Base-by-base conservation (phyloP, 2,888 invertebrate genomes). In the Ormyrus rosae region DNA sequence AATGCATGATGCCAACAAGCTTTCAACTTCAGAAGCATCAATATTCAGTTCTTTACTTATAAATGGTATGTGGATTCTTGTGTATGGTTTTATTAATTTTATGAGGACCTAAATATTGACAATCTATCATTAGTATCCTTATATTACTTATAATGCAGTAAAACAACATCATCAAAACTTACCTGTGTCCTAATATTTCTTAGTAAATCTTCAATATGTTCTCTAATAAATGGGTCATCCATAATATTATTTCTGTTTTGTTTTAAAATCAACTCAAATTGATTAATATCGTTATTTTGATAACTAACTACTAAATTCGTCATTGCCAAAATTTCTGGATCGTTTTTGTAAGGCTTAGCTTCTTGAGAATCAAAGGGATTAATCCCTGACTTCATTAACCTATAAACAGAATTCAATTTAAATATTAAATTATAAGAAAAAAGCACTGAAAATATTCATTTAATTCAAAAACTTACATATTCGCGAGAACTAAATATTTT, bases 331-430 rank as follows among this genome's bases (percentile, higher is more conserved):
- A 99, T 99, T 92, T 99, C 99, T 0, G 99, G 98, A 92, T 99
- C 99, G 91, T 99, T 99, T 92, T 99, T 99, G 91, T 99, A 99
- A 0, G 99, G 99, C 90, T 99, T 99, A 0, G 99, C 99, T 92
- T 99, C 99, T 92, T 99, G 99, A 0, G 99, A 99, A 92, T 99
- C 99, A 91, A 99, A 99, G 0, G 99, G 99, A 92, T 99, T 99
- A 84, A 99, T 99, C 56, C 98, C 99, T 5, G 99, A 99, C 91
- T 99, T 99, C 98, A 99, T 99, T 84, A 99, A 92, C 97, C 96
- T 97, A 86, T 70, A 87, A 86, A 81, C 68, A 34, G 4, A 34
- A 34, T 34, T 34, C 3, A 34, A 34, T 34, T 4, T 34, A 34
- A 34, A 4, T 34, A 34, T 4, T 34, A 34, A 34, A 34, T 34